Evolutionary conservation across 2,113 vertebrate species (phyloP).

Genomic region (Ciconia stormi): DNA sequence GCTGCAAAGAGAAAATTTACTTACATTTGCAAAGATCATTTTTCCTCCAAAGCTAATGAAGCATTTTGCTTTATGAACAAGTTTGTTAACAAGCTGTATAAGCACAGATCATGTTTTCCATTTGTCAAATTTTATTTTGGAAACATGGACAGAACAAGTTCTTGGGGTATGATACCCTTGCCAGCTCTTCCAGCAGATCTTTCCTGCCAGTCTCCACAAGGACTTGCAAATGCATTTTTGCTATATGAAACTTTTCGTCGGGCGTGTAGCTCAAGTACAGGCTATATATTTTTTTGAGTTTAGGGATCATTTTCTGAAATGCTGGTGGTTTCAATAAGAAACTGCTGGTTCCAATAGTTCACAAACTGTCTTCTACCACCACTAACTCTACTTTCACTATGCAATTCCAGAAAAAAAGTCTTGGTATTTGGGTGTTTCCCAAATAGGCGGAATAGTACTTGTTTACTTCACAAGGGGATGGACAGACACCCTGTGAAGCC

Average conservation of each 20-base stretch:
- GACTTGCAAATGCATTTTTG: background rate
- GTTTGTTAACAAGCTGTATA: background rate
- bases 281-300: background rate
- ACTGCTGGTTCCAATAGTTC: background rate
- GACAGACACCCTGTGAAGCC: background rate
- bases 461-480: background rate
- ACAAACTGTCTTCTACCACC: background rate
- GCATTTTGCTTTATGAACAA: background rate
- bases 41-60: background rate
- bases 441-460: background rate
- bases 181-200: background rate
- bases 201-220: background rate
- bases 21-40: background rate
- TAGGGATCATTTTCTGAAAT: background rate
- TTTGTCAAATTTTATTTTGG: slow-evolving; percentile 15
- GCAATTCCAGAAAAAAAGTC: background rate
- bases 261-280: background rate
- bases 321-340: background rate
- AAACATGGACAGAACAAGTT: background rate
- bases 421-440: background rate
- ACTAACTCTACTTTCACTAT: background rate
- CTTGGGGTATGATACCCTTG: background rate
- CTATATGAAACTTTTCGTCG: background rate
- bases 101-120: background rate
- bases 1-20: background rate